Percentiles rank a stretch among this genome's conserved stretches.
Evolutionary conservation across 2,113 vertebrate species (phyloP).

Genomic region (Glaucidium brasilianum): DNA sequence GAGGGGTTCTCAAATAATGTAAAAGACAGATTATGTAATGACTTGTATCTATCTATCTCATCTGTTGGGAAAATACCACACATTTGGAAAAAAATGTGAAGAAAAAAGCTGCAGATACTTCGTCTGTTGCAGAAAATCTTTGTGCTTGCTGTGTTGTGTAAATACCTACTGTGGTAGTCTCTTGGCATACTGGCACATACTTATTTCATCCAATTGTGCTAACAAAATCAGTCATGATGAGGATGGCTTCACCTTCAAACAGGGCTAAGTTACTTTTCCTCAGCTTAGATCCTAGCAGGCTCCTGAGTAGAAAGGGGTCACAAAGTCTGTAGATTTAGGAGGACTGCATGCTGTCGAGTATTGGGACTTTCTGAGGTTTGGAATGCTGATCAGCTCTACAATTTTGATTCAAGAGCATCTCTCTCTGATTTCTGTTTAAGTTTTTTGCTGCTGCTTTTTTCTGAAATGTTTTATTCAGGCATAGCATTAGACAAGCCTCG

Average conservation of each 20-base stretch:
- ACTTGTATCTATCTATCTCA: rapidly evolving
- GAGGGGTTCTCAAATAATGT: too few species aligned
- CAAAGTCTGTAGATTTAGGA: not conserved
- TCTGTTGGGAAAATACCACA: not conserved
- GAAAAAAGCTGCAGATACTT: not conserved
- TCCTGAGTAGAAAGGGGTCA: not conserved
- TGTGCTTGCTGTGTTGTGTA: not conserved
- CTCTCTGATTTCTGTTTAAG: not conserved
- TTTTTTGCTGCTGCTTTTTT: not conserved
- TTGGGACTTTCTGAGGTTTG: not conserved
- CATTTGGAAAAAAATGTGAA: not conserved
- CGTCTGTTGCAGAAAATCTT: not conserved
- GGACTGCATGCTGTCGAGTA: not conserved
- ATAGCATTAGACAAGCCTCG: not conserved
- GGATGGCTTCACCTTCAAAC: not conserved
- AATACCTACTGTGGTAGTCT: not conserved
- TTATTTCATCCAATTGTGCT: not conserved
- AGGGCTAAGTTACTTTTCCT: not conserved
- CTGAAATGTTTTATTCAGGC: not conserved
- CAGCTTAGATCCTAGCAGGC: not conserved
- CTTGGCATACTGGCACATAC: not conserved
- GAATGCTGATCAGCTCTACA: not conserved
- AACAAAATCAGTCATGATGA: not conserved
- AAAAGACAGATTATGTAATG: not conserved
- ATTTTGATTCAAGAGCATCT: not conserved